Evolutionary conservation across 1,140 invertebrate genomes (phyloP), one percentile per base, ranked within the genome.

Genomic region (Gonatopus flavifemur): DNA sequence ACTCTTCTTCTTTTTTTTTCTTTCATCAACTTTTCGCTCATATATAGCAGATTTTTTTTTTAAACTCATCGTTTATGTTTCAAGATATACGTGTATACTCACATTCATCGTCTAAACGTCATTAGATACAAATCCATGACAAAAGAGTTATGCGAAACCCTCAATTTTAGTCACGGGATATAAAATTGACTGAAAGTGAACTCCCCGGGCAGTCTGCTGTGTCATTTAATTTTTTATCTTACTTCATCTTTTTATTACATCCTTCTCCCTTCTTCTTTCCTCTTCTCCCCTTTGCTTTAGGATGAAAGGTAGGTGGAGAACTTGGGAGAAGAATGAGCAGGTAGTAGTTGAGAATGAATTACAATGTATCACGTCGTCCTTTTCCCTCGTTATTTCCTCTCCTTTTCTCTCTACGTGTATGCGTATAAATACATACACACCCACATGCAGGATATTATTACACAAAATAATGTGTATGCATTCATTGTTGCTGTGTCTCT

Each of bases 191-290:
- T 8, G 10, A 15, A 10, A 37, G 15, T 15, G 21, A 30, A 12
- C 25, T 25, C 12, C 6, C 39, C 21, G 2, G 21, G 20, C 20
- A 41, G 20, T 18, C 13, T 24, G 12, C 6, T 35, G 37, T 36
- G 50, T 54, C 40, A n/a, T 52, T 52, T 52, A 38, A 55, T 52
- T 55, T 55, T 51, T 52, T 51, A 55, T 55, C 49, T 45, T 22
- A 49, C 41, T n/a, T 48, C 52, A 49, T 47, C 38, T 54, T 54
- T 13, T 16, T 25, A 22, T 39, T 41, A 49, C 37, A 32, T 28
- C 45, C n/a, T n/a, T n/a, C n/a, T n/a, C n/a, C n/a, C n/a, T n/a
- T n/a, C n/a, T n/a, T n/a, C n/a, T n/a, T n/a, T n/a, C n/a, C n/a
- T n/a, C n/a, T n/a, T n/a, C n/a, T n/a, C n/a, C n/a, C n/a, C n/a